Percentiles rank a stretch among this genome's conserved stretches.
Conservation (phyloP, 2,113 vertebrate genomes). For the Eclectus roratus region DNA sequence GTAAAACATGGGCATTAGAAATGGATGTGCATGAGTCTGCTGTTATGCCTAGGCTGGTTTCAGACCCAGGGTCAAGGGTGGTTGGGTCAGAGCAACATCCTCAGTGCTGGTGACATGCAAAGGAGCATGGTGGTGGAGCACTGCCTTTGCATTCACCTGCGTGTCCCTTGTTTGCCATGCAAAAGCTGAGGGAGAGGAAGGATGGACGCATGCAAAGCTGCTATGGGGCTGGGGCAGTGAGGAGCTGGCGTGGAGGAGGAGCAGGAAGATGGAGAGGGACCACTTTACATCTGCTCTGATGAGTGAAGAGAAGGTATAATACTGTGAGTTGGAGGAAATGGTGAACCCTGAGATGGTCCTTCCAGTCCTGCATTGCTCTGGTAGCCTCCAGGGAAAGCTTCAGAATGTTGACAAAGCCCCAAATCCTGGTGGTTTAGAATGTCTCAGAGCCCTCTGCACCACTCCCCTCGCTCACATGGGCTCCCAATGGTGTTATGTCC, state of each 20-base stretch:
- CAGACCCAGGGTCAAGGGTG: not conserved
- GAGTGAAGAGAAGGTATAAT: not conserved
- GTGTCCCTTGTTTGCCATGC: not conserved
- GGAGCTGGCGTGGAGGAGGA: not conserved
- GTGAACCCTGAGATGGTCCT: not conserved
- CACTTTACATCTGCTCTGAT: rapidly evolving
- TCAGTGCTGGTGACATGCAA: rapidly evolving
- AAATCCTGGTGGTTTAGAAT: not conserved
- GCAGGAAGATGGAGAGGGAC: not conserved
- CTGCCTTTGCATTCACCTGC: not conserved
- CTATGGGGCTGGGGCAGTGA: not conserved
- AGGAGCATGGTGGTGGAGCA: rapidly evolving
- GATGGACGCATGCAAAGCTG: not conserved
- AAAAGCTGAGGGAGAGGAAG: not conserved
- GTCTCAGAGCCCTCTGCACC: not conserved
- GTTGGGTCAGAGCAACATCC: not conserved
- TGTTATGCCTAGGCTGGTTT: not conserved
- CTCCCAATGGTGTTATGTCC: rapidly evolving
- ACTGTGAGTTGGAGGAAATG: not conserved
- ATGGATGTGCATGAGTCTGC: not conserved
- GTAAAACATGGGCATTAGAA: not conserved
- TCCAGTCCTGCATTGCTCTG: not conserved
- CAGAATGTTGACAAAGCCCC: not conserved
- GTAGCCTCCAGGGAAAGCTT: not conserved
- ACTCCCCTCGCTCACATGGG: not conserved